phyloP scores from a whole-genome alignment of 2,797 vertebrate species.

The Acrocephalus scirpaceus region DNA sequence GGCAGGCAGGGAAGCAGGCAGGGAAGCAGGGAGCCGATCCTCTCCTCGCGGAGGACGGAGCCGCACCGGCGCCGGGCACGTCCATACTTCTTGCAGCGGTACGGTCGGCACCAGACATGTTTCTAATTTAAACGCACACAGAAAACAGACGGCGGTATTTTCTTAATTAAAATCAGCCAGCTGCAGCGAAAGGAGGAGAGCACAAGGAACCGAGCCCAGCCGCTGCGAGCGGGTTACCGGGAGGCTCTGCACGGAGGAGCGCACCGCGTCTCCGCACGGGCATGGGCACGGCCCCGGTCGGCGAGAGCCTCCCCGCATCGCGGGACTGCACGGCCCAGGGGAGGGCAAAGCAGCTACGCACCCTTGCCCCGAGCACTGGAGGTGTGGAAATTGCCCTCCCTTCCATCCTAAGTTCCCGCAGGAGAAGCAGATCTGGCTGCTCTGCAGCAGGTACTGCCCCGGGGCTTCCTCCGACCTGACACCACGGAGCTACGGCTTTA shows the following conservation, averaged over 20 bases:
- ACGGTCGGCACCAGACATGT: background rate
- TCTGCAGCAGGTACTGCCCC: background rate
- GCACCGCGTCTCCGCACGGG: background rate
- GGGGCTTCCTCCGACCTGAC: background rate
- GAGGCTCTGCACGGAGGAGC: background rate
- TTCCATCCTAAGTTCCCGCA: background rate
- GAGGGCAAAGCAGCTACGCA: background rate
- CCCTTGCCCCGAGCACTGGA: background rate
- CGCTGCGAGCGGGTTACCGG: background rate
- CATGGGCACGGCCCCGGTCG: background rate
- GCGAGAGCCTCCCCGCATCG: background rate
- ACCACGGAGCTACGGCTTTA: background rate
- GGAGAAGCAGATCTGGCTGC: background rate
- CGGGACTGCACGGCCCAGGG: background rate
- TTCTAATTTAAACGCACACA: constrained; percentile 41
- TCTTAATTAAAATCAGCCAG: constrained; percentile 41
- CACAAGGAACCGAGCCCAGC: background rate
- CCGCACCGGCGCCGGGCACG: background rate
- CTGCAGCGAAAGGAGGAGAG: background rate
- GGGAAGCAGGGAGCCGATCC: background rate
- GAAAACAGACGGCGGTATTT: constrained; percentile 26
- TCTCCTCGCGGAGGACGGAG: background rate
- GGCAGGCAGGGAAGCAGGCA: background rate
- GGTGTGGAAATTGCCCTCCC: accelerated
- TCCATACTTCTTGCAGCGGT: background rate